These are phyloP conservation scores for Noctua comes DNA, from an alignment of 2,888 invertebrate genomes.

Conservation along the genomic window DNA sequence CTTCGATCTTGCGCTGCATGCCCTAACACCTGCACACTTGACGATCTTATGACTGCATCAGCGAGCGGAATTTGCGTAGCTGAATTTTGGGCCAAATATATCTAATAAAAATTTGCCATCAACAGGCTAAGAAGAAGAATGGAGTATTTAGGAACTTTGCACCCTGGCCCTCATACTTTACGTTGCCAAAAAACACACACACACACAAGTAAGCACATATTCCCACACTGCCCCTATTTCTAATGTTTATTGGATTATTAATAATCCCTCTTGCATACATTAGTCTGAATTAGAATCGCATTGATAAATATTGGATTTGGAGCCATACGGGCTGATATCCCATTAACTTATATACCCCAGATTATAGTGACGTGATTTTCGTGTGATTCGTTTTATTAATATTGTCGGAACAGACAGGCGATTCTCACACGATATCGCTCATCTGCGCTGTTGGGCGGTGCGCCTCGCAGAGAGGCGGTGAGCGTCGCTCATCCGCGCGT, in stretches of 20 bases:
- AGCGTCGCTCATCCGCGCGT: no score
- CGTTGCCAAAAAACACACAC: no score
- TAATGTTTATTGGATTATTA: slow-evolving; percentile 45
- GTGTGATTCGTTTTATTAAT: neutral
- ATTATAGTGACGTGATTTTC: slow-evolving; percentile 1
- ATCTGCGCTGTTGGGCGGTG: neutral
- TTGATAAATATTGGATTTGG: slow-evolving; percentile 51
- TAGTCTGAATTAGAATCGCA: slow-evolving; percentile 36
- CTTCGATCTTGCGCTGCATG: no score
- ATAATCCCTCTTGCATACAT: slow-evolving; percentile 45
- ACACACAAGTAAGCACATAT: neutral
- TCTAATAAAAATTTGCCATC: no score
- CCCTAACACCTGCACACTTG: no score
- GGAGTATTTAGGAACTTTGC: no score
- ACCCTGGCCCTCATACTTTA: no score
- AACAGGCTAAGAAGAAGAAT: no score
- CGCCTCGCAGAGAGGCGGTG: no score
- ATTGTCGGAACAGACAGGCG: neutral
- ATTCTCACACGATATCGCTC: neutral
- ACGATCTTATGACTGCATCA: no score
- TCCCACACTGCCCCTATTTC: slow-evolving; percentile 56
- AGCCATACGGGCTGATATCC: slow-evolving; percentile 46
- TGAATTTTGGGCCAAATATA: no score
- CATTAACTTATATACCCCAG: slow-evolving; percentile 11
- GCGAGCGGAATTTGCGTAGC: no score